Evolutionary conservation across 2,888 invertebrate species (phyloP).

Genomic region (Orchesellides sinensis): DNA sequence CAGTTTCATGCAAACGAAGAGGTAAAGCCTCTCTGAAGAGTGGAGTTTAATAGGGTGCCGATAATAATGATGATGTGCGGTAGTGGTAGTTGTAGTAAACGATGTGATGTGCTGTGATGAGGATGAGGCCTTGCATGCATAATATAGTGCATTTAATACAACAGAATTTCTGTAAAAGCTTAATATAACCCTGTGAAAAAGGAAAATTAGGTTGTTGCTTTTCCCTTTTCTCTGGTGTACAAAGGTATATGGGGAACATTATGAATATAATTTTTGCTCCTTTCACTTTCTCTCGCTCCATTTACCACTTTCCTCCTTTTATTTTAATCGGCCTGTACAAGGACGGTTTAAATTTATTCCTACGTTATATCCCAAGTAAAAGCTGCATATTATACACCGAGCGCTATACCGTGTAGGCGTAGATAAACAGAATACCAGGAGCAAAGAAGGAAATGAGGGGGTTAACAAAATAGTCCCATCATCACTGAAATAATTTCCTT

Average conservation of each 20-base stretch:
- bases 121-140: neutral
- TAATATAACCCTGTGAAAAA: neutral
- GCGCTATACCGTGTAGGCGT: no score
- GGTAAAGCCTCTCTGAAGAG: neutral
- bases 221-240: neutral
- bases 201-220: neutral
- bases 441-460: no score
- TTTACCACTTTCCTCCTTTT: constrained; percentile 14
- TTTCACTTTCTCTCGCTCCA: constrained; percentile 11
- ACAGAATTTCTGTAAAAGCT: no score
- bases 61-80: neutral
- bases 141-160: no score
- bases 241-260: no score
- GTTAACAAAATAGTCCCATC: no score
- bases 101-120: neutral
- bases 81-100: no score
- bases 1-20: neutral
- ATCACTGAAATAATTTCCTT: neutral
- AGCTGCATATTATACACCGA: no score
- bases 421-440: no score
- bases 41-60: neutral
- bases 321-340: neutral
- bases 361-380: no score
- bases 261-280: constrained; percentile 3
- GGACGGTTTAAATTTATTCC: no score